Evolutionary conservation across 2,113 vertebrate genomes (phyloP), one percentile per base, ranked within the genome.

Genomic region (Puntigrus tetrazona): DNA sequence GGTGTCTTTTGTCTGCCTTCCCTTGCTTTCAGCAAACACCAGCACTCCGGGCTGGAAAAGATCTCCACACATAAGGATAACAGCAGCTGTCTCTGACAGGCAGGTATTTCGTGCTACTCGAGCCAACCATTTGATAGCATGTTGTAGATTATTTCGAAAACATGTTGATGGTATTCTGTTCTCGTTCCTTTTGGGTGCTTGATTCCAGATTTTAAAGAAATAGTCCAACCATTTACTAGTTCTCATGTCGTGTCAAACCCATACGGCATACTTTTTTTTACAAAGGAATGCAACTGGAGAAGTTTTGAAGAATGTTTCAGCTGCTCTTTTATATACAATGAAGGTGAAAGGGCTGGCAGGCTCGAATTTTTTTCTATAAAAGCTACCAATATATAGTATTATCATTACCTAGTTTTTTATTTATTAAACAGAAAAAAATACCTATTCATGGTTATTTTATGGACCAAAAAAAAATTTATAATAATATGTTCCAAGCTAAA

Each of bases 81-180:
- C 57, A 31, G 38, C 77, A 74, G 84, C 84, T 80, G n/a, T 25
- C 4, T 70, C n/a, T 80, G 81, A 86, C 76, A 79, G 61, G 41
- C 47, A 38, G 69, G 50, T 61, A 75, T 87, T 87, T 85, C 4
- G 45, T 45, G 57, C 22, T 59, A 43, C 38, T 59, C 52, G 22
- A 55, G 50, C 55, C 76, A 79, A 73, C 20, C 65, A 55, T 55
- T 81, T 81, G 79, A 81, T 52, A 52, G 43, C 63, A 81, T 45
- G 61, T 47, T 69, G 61, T 69, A 31, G 78, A 65, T 65, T 65
- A 34, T 65, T 81, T 81, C 0, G 20, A 81, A 81, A 70, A 81
- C 63, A 81, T 70, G 79, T 81, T 70, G 20, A 70, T 47, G 6
- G 18, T 34, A 27, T 55, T 55, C 27, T 69, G 11, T 27, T 52